These are phyloP conservation scores for Chlorospingus flavigularis DNA, from an alignment of 2,797 vertebrate genomes.

Conservation along the genomic window DNA sequence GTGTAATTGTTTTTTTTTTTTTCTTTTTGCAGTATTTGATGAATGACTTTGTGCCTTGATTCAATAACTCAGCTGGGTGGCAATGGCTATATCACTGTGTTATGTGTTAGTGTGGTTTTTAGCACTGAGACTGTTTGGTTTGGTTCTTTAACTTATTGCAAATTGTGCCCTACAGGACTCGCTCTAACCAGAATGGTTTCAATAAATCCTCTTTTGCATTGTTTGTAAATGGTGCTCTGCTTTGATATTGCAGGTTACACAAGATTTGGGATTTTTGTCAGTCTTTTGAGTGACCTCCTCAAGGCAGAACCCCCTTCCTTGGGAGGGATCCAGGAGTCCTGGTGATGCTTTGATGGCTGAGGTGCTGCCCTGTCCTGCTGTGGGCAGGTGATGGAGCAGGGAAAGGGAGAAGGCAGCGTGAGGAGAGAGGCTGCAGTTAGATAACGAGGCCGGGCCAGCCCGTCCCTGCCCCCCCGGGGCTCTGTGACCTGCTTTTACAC, in stretches of 20 bases:
- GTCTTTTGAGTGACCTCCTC: not conserved
- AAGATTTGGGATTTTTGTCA: not conserved
- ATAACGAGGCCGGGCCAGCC: not conserved
- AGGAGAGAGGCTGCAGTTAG: not conserved
- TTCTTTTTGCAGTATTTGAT: not conserved
- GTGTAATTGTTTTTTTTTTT: not conserved
- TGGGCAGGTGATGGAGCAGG: rapidly evolving
- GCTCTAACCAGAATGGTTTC: conserved; percentile 9
- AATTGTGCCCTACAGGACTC: conserved; percentile 9
- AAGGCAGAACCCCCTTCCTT: not conserved
- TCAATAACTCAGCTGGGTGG: conserved; percentile 13
- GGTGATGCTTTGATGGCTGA: not conserved
- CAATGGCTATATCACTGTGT: conserved; percentile 23
- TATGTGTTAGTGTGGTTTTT: not conserved
- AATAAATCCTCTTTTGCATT: conserved; percentile 67
- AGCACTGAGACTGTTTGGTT: conserved; percentile 23
- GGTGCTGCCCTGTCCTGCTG: not conserved
- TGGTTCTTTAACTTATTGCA: conserved; percentile 62
- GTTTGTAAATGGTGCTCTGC: conserved; percentile 53
- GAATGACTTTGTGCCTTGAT: conserved; percentile 66
- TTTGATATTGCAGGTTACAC: not conserved
- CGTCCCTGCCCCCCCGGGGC: not conserved
- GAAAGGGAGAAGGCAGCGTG: not conserved
- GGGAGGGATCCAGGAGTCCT: not conserved
- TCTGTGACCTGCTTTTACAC: conserved; percentile 58